phyloP scores from a whole-genome alignment of 2,888 invertebrate genomes.

The Glomeris marginata region DNA sequence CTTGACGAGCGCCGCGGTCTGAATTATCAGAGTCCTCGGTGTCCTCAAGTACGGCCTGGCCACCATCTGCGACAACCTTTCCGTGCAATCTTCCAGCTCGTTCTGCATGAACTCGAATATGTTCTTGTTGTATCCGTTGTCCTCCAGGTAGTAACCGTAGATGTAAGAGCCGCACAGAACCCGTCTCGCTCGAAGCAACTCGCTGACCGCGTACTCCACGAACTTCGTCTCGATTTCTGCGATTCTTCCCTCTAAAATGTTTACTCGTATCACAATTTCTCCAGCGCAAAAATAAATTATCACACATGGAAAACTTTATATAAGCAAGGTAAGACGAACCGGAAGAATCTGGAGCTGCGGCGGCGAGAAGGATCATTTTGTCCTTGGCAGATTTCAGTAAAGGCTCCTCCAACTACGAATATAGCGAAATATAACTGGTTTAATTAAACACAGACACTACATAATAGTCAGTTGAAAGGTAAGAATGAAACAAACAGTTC shows the following conservation, averaged over 20 bases:
- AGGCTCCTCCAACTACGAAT: constrained; percentile 41
- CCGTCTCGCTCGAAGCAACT: constrained; percentile 44
- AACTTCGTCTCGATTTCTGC: constrained; percentile 32
- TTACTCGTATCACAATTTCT: too few relatives aligned
- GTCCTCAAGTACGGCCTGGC: constrained; percentile 46
- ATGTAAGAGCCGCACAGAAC: constrained; percentile 50
- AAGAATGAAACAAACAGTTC: too few relatives aligned
- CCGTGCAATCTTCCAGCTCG: constrained; percentile 48
- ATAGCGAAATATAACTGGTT: constrained; percentile 3
- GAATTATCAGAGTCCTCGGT: constrained; percentile 44
- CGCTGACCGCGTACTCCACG: constrained; percentile 47
- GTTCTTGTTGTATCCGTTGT: constrained; percentile 46
- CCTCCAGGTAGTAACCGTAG: constrained; percentile 50
- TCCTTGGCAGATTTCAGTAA: constrained; percentile 41
- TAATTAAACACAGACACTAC: neutral
- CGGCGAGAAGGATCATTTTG: constrained; percentile 45
- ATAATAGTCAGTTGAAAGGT: too few relatives aligned
- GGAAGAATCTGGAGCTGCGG: constrained; percentile 28
- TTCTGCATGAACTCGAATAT: constrained; percentile 56
- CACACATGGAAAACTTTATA: too few relatives aligned
- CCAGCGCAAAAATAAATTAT: too few relatives aligned
- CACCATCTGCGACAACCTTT: constrained; percentile 48
- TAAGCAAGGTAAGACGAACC: constrained; percentile 5
- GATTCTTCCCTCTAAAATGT: constrained; percentile 1
- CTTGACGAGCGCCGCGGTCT: constrained; percentile 42